Percentiles rank a stretch among this genome's conserved stretches.
These are phyloP conservation scores for Lypha dubia DNA, from an alignment of 2,888 invertebrate species.

Conservation along the genomic window DNA sequence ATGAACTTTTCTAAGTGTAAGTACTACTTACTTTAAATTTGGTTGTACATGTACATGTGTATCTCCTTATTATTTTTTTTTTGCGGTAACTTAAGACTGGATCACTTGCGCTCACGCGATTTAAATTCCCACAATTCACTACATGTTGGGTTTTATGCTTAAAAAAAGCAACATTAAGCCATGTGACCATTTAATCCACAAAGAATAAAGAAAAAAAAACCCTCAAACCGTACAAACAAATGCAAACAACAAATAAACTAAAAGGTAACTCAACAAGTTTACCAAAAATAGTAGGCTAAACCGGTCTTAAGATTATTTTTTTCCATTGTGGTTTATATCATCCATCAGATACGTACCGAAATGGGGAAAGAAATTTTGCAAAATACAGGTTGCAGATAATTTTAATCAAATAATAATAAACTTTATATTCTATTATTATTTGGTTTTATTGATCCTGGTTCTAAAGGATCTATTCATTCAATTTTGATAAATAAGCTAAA, in stretches of 20 bases:
- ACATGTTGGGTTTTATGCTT: slow-evolving; percentile 27
- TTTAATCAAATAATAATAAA: no score
- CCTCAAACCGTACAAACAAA: slow-evolving; percentile 37
- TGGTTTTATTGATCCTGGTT: no score
- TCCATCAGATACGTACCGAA: slow-evolving; percentile 37
- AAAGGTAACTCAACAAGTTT: slow-evolving; percentile 52
- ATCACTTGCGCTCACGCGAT: slow-evolving; percentile 66
- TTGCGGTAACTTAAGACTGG: slow-evolving; percentile 57
- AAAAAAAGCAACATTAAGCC: slow-evolving; percentile 34
- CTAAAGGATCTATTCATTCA: no score
- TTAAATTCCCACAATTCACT: slow-evolving; percentile 66
- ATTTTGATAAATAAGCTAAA: no score
- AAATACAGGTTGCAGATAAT: neutral
- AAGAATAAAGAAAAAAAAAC: slow-evolving; percentile 44
- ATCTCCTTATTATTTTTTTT: slow-evolving; percentile 8
- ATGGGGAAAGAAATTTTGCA: neutral
- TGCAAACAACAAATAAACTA: slow-evolving; percentile 24
- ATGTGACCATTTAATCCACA: slow-evolving; percentile 60
- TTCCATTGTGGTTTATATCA: slow-evolving; percentile 38
- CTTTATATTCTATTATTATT: no score
- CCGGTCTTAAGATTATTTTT: slow-evolving; percentile 62
- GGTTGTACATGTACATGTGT: neutral
- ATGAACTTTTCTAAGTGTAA: no score
- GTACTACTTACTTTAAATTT: neutral
- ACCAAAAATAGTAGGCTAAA: slow-evolving; percentile 69